phyloP scores from a whole-genome alignment of 2,888 invertebrate species.

The Mamestra brassicae region DNA sequence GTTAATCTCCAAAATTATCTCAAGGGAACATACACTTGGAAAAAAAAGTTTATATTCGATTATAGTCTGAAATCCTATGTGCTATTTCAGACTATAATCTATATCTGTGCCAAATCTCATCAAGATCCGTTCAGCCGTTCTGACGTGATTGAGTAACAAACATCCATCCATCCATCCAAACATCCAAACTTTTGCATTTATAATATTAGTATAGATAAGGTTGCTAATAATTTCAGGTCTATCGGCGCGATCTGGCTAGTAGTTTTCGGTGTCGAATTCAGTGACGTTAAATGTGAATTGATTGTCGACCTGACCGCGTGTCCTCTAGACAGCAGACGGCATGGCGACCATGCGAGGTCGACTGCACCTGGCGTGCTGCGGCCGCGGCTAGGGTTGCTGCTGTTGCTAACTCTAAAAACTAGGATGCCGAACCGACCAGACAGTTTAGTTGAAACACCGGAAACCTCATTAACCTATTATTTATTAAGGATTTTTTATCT shows the following conservation, averaged over 20 bases:
- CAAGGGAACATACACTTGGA: no score
- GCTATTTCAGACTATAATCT: no score
- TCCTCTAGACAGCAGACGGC: slow-evolving; percentile 82
- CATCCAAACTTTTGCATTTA: no score
- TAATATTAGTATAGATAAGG: not conserved
- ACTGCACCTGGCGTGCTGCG: slow-evolving; percentile 66
- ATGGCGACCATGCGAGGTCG: slow-evolving; percentile 78
- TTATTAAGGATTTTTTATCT: not conserved
- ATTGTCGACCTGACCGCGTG: slow-evolving; percentile 74
- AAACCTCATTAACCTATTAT: no score
- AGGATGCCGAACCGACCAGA: not conserved
- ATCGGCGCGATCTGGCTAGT: slow-evolving; percentile 21
- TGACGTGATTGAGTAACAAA: no score
- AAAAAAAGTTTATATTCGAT: no score
- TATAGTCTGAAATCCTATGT: no score
- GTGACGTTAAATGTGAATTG: slow-evolving; percentile 63
- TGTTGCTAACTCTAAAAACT: no score
- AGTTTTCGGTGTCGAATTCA: slow-evolving; percentile 53
- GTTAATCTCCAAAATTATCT: no score
- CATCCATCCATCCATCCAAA: no score
- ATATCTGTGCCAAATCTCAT: no score
- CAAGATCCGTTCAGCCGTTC: no score
- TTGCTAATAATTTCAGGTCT: slow-evolving; percentile 15
- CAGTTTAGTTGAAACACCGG: not conserved
- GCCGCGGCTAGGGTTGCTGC: slow-evolving; percentile 32